Percentiles rank a stretch among this genome's conserved stretches.
phyloP scores from a whole-genome alignment of 2,888 invertebrate species.

The Leucoma salicis region DNA sequence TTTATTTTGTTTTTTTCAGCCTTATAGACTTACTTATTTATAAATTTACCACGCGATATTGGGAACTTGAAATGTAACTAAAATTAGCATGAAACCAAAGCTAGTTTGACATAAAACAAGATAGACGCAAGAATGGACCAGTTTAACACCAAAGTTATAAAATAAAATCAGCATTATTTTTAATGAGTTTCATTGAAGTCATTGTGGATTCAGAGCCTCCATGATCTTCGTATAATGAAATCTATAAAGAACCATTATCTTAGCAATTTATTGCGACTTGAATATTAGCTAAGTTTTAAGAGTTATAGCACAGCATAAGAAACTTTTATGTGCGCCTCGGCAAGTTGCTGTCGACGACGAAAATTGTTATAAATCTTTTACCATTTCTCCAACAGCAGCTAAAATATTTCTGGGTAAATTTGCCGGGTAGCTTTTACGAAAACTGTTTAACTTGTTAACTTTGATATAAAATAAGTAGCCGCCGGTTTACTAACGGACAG shows the following conservation, averaged over 20 bases:
- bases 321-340: conserved; percentile 50
- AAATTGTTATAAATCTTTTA: conserved; percentile 60
- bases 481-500: conserved; percentile 32
- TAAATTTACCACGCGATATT: no score
- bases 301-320: conserved; percentile 51
- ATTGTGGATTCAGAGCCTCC: conserved; percentile 27
- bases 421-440: conserved; percentile 32
- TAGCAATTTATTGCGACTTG: conserved; percentile 55
- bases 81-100: no score
- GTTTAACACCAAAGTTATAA: conserved; percentile 1
- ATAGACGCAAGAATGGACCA: neutral
- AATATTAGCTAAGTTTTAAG: conserved; percentile 61
- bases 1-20: no score
- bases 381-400: conserved; percentile 46
- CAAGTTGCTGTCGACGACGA: conserved; percentile 50
- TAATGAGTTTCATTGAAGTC: conserved; percentile 27
- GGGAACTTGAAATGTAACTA: no score
- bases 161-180: conserved; percentile 13
- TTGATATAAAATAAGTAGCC: conserved; percentile 38
- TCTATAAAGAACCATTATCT: conserved; percentile 53
- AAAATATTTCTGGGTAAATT: conserved; percentile 46
- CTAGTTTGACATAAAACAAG: no score
- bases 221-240: conserved; percentile 44
- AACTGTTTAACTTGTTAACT: conserved; percentile 45
- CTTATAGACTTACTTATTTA: no score